Evolutionary conservation across 1,140 invertebrate species (phyloP).

Genomic region (Calliphora vicina): DNA sequence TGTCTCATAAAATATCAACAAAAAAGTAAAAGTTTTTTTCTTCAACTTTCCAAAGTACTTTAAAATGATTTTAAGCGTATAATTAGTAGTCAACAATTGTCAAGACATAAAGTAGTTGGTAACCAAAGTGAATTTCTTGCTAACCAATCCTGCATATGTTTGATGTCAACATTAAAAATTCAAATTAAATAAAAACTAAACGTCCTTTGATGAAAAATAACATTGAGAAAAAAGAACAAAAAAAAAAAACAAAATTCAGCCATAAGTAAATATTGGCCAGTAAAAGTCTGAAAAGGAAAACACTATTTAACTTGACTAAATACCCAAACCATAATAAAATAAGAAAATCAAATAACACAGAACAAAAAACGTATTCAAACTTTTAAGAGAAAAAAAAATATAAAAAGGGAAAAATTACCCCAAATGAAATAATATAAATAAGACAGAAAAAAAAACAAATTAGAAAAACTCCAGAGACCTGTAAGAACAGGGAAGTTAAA

Average conservation of each 20-base stretch:
- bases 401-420: background rate
- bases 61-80: background rate
- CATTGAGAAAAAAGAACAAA: too few relatives aligned
- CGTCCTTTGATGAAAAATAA: background rate
- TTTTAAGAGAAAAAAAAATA: background rate
- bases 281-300: background rate
- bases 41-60: background rate
- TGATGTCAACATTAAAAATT: constrained; percentile 5
- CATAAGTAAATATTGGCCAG: background rate
- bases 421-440: background rate
- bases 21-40: background rate
- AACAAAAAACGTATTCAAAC: constrained; percentile 52
- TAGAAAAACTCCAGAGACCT: background rate
- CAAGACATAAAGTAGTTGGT: background rate
- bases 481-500: background rate
- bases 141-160: background rate
- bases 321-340: constrained; percentile 54
- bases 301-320: constrained; percentile 9
- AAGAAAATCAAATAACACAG: constrained; percentile 60
- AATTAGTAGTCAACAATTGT: constrained; percentile 2
- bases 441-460: background rate
- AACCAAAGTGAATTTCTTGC: background rate
- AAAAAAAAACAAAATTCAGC: background rate
- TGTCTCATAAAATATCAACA: background rate
- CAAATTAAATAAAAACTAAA: background rate